Evolutionary conservation across 2,113 vertebrate genomes (phyloP).

Genomic region (Globicephala melas): DNA sequence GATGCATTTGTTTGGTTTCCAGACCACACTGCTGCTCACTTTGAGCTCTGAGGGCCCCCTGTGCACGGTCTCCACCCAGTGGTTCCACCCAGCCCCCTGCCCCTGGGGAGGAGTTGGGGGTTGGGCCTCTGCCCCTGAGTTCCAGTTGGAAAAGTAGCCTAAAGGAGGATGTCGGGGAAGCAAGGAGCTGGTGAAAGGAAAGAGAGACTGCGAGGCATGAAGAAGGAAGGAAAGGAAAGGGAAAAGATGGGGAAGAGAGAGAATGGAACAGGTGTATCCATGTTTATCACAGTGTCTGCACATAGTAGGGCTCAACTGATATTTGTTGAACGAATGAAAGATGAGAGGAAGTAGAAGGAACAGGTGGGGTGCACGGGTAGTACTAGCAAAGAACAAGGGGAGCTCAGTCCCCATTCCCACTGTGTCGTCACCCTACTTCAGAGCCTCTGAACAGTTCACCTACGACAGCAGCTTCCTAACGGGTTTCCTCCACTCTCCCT

Average conservation of each 20-base stretch:
- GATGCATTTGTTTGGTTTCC: neutral
- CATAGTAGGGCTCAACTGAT: neutral
- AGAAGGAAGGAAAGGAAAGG: neutral
- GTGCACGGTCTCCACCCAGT: neutral
- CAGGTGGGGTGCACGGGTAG: neutral
- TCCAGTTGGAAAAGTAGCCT: neutral
- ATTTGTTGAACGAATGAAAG: neutral
- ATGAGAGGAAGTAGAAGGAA: neutral
- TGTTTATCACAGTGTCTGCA: neutral
- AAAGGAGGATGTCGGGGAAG: neutral
- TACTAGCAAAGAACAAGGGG: neutral
- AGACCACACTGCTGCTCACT: neutral
- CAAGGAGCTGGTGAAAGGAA: neutral
- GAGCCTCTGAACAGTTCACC: neutral
- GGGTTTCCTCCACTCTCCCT: neutral
- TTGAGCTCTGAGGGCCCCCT: neutral
- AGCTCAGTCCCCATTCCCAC: neutral
- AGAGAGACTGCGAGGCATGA: neutral
- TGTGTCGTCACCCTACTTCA: neutral
- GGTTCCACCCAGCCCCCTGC: neutral
- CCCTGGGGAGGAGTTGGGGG: neutral
- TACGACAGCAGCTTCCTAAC: neutral
- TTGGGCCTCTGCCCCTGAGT: neutral
- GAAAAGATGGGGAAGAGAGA: neutral
- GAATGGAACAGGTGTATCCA: rapidly evolving